Base-by-base conservation (phyloP, 2,888 invertebrate genomes). In the Coecobrya sp. region DNA sequence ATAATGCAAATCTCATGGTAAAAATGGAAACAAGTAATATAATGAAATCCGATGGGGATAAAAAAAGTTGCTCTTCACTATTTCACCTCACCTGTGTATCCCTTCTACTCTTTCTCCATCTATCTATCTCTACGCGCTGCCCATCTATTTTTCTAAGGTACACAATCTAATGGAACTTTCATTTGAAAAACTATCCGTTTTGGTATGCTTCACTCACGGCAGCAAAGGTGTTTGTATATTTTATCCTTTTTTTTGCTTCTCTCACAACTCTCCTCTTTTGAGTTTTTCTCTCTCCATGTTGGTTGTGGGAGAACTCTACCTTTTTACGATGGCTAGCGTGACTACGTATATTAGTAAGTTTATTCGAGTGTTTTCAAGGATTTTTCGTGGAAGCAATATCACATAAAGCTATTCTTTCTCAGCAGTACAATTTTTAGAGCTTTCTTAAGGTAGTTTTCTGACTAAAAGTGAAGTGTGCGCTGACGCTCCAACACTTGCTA, bases 281-380 rank as follows among this genome's bases (percentile, higher is more conserved):
- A 76, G 76, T 1, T 22, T 11, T 30, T 1, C 52, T 16, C 1
- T 73, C 42, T 42, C 22, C 22, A 49, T 49, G 49, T 25, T 22
- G 16, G 49, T 16, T 3, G 42, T 30, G n/a, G 36, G 10, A 49
- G n/a, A 76, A 13, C 22, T 76, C 76, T 76, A 76, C 76, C 76
- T 49, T 76, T 76, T 76, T 49, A 76, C 76, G 76, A 76, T 19
- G 76, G 10, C 45, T 84, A 84, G 84, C 84, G 84, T 84, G 84
- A 84, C 84, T 84, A 65, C 84, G 84, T 45, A 84, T 84, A 84
- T 84, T 84, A 65, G 65, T 62, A 62, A 84, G 84, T 84, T 84
- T 84, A 84, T 84, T 84, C 65, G 84, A 84, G 84, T 84, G 84
- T 84, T 84, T 84, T 84, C 84, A 84, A 84, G 65, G 84, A 84